Conservation (phyloP, 2,888 invertebrate species). For the Zygothrica quintamaculata region DNA sequence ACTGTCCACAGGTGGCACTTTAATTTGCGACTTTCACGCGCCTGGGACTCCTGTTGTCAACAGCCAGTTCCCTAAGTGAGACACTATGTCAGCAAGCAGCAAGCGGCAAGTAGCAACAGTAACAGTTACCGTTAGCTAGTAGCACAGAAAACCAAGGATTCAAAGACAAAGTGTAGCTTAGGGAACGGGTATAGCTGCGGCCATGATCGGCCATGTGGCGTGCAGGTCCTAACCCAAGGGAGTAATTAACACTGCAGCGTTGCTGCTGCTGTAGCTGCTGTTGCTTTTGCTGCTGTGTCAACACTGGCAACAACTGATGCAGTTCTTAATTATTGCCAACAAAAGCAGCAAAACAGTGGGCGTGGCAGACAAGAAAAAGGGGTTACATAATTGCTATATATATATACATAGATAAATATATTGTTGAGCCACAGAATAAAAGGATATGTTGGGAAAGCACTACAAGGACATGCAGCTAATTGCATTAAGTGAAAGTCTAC, state of each 20-base stretch:
- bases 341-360: constrained; percentile 44
- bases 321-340: constrained; percentile 66
- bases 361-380: constrained; percentile 28
- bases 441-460: too few species aligned
- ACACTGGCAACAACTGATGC: constrained; percentile 66
- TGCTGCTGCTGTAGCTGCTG: constrained; percentile 54
- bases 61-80: constrained; percentile 63
- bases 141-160: background rate
- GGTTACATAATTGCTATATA: constrained; percentile 2
- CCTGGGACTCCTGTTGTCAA: constrained; percentile 62
- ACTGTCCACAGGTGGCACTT: constrained; percentile 71
- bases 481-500: too few species aligned
- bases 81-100: constrained; percentile 66
- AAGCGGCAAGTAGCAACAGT: constrained; percentile 5
- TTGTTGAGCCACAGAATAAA: too few species aligned
- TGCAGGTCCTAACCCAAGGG: constrained; percentile 43
- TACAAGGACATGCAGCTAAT: too few species aligned
- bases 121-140: background rate
- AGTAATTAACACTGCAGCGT: constrained; percentile 78
- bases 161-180: background rate
- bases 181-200: background rate
- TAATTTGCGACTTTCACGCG: constrained; percentile 67
- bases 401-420: too few species aligned
- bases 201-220: constrained; percentile 17
- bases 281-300: constrained; percentile 56